Conservation (phyloP, 2,113 vertebrate genomes). For the Poeciliopsis prolifica region DNA sequence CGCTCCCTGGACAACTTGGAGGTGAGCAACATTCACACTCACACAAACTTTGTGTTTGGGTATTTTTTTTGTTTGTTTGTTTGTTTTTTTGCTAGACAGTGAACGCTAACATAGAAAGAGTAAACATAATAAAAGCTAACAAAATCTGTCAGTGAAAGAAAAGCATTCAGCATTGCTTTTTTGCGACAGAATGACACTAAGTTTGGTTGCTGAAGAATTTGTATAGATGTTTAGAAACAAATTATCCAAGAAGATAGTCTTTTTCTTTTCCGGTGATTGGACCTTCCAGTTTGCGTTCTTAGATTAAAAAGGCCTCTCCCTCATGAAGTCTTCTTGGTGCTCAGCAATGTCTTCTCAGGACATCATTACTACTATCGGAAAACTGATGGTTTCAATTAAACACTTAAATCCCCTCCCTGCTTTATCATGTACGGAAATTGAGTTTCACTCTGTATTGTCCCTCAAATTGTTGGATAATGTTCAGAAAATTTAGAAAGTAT, state of each 20-base stretch:
- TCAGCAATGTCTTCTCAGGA: not conserved
- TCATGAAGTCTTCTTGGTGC: not conserved
- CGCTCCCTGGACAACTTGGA: constrained; percentile 94
- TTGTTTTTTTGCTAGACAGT: not conserved
- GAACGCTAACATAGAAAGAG: not conserved
- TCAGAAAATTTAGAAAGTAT: too few relatives aligned
- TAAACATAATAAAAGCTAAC: not conserved
- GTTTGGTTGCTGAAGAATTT: not conserved
- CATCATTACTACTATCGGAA: not conserved
- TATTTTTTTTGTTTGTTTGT: not conserved
- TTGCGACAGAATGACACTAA: not conserved
- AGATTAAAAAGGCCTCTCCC: not conserved
- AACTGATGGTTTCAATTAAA: not conserved
- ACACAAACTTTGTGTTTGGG: not conserved
- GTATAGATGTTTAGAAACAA: not conserved
- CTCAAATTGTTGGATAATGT: too few relatives aligned
- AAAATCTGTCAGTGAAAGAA: not conserved
- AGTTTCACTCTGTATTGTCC: too few relatives aligned
- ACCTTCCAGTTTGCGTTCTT: not conserved
- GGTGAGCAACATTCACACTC: constrained; percentile 75
- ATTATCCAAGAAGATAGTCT: not conserved
- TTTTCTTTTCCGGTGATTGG: too few relatives aligned
- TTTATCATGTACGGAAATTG: not conserved
- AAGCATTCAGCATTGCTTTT: not conserved
- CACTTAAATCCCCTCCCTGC: too few relatives aligned